A percentile compares a stretch with the other conserved stretches of the same genome.
Evolutionary conservation across 2,797 vertebrate genomes (phyloP).

Genomic region (Acridotheres tristis): DNA sequence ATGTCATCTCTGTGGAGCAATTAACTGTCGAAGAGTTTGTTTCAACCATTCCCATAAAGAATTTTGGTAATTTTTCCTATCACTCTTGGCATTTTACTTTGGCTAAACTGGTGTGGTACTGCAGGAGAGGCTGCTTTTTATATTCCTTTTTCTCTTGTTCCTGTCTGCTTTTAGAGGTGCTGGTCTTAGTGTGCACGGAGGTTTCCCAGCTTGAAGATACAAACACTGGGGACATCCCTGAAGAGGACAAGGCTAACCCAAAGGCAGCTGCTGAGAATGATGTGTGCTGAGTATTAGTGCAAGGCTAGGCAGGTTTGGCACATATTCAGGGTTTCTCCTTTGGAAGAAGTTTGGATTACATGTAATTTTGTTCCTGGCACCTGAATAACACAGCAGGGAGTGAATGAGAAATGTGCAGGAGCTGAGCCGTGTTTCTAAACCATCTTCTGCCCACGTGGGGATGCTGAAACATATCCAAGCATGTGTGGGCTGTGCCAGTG

Average conservation of each 20-base stretch:
- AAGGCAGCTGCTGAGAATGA: not conserved
- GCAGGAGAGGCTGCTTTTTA: not conserved
- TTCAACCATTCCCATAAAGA: not conserved
- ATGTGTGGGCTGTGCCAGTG: not conserved
- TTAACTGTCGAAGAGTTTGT: not conserved
- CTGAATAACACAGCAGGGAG: not conserved
- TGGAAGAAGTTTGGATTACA: not conserved
- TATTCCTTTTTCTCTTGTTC: not conserved
- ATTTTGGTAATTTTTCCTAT: not conserved
- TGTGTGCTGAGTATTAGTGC: not conserved
- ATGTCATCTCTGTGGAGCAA: not conserved
- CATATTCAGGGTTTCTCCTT: not conserved
- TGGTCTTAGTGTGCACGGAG: accelerated
- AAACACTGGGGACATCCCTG: not conserved
- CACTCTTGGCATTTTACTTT: not conserved
- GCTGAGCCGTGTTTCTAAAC: not conserved
- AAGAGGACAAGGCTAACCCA: not conserved
- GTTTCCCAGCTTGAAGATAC: not conserved
- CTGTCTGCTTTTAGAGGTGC: not conserved
- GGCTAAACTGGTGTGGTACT: not conserved
- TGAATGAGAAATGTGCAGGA: not conserved
- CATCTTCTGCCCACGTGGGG: not conserved
- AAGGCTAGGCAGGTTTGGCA: not conserved
- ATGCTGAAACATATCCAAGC: not conserved
- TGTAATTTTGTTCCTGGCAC: not conserved